These are phyloP conservation scores for Synergus gifuensis DNA, from an alignment of 2,888 invertebrate genomes.

Conservation along the genomic window DNA sequence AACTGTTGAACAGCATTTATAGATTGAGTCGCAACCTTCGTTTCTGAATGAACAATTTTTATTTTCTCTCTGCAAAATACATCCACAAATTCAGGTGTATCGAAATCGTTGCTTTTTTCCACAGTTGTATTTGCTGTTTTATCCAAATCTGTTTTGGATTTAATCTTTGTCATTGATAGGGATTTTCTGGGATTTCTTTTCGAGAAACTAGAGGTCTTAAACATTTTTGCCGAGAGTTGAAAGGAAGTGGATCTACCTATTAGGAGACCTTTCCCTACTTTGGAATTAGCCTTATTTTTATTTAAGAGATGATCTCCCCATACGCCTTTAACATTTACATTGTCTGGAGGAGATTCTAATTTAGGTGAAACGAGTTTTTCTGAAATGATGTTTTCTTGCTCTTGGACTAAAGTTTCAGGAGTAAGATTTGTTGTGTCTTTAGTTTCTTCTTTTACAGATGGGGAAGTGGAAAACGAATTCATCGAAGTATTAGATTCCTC, in stretches of 20 bases:
- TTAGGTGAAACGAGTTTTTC: conserved; percentile 34
- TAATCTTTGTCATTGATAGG: conserved; percentile 71
- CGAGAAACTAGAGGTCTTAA: conserved; percentile 84
- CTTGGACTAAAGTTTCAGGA: conserved; percentile 7
- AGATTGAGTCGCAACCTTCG: conserved; percentile 60
- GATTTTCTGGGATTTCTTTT: conserved; percentile 89
- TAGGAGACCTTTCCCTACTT: conserved; percentile 54
- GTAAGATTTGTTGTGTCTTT: not conserved
- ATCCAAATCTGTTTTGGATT: conserved; percentile 8
- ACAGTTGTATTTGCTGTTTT: not conserved
- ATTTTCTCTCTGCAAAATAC: conserved; percentile 61
- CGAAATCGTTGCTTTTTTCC: conserved; percentile 46
- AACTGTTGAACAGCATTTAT: conserved; percentile 72
- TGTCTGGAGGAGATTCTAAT: conserved; percentile 58
- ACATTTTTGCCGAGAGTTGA: conserved; percentile 84
- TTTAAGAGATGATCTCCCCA: conserved; percentile 79
- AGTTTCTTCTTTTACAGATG: not conserved
- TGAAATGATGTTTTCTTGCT: not conserved
- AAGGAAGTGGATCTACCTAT: conserved; percentile 74
- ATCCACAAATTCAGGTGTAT: conserved; percentile 48
- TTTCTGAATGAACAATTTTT: conserved; percentile 63
- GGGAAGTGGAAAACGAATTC: conserved; percentile 5
- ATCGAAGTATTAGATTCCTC: conserved; percentile 53
- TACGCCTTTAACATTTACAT: conserved; percentile 71
- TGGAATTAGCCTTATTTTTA: conserved; percentile 61